A percentile compares a stretch with the other conserved stretches of the same genome.
Conservation (phyloP, 1,140 invertebrate species). For the Adelges cooleyi region DNA sequence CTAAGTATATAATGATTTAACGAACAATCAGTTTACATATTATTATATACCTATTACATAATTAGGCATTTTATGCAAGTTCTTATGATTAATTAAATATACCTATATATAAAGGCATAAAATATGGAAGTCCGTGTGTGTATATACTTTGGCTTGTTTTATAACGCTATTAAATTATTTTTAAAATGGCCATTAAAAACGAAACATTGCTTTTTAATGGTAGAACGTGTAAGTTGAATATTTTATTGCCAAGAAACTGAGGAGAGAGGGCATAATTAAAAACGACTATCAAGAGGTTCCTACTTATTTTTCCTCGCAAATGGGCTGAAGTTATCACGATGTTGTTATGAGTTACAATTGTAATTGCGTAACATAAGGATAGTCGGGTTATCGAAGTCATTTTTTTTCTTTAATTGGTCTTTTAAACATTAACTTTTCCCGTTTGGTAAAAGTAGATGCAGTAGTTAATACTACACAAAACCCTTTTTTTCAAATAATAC, state of each 20-base stretch:
- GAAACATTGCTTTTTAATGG: constrained; percentile 2
- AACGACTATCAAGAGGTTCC: constrained; percentile 19
- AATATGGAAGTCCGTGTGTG: no score
- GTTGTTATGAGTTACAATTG: constrained; percentile 22
- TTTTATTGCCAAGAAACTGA: constrained; percentile 6
- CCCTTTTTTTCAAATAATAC: no score
- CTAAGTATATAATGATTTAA: no score
- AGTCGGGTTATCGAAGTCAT: not conserved
- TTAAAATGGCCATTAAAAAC: not conserved
- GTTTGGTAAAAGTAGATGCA: no score
- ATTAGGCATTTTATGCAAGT: no score
- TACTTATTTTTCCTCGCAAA: not conserved
- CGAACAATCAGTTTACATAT: no score
- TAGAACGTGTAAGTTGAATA: not conserved
- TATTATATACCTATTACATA: no score
- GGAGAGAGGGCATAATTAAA: constrained; percentile 13
- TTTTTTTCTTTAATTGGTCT: constrained; percentile 4
- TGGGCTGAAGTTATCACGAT: not conserved
- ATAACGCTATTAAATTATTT: no score
- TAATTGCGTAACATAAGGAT: constrained; percentile 1
- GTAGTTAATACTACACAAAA: no score
- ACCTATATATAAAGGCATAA: no score
- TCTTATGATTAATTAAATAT: no score
- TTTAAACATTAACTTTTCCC: not conserved
- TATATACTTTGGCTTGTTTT: no score